These are phyloP conservation scores for Noctua comes DNA, from an alignment of 2,888 invertebrate species.

Conservation along the genomic window DNA sequence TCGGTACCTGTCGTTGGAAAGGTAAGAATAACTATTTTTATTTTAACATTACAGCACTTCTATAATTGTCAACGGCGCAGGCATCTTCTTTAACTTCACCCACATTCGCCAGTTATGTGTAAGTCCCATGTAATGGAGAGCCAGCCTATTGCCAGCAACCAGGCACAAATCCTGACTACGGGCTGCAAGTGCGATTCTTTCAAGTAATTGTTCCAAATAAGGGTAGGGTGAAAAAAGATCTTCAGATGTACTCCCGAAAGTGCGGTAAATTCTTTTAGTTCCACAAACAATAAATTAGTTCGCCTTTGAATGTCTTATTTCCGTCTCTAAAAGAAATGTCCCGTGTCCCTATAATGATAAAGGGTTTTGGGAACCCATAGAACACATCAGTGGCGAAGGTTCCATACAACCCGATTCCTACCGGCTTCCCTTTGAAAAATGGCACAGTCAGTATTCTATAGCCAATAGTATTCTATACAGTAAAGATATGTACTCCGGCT, in stretches of 20 bases:
- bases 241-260: not conserved
- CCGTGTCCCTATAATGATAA: not conserved
- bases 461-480: too few relatives aligned
- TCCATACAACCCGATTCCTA: too few relatives aligned
- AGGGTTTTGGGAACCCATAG: not conserved
- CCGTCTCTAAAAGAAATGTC: not conserved
- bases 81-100: not conserved
- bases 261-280: not conserved
- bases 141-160: not conserved
- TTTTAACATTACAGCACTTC: not conserved
- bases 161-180: not conserved
- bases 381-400: too few relatives aligned
- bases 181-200: too few relatives aligned
- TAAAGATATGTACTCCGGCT: too few relatives aligned
- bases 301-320: not conserved
- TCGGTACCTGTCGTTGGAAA: constrained; percentile 75
- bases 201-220: not conserved
- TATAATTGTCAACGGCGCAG: not conserved
- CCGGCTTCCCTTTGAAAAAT: too few relatives aligned
- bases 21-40: constrained; percentile 65
- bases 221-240: not conserved
- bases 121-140: not conserved
- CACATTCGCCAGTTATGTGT: not conserved
- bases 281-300: not conserved
- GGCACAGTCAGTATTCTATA: too few relatives aligned